Evolutionary conservation across 2,888 invertebrate species (phyloP).

Genomic region (Chloromyia formosa): DNA sequence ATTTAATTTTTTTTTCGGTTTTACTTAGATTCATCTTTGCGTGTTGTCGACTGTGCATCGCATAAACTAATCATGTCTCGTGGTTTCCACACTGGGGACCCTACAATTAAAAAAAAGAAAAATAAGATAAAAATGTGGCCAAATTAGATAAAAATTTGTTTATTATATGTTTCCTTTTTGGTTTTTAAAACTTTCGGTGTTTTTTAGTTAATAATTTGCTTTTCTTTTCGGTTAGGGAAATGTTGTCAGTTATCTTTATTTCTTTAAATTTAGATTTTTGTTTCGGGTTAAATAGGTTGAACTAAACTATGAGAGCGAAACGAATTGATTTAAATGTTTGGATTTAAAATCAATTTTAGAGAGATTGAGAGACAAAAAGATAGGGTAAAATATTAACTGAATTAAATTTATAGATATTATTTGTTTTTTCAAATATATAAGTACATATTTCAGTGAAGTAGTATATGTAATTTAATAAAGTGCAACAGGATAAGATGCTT

Average conservation of each 20-base stretch:
- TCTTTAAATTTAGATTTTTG: too few relatives aligned
- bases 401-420: neutral
- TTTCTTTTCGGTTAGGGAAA: constrained; percentile 49
- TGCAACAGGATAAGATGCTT: neutral
- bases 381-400: too few relatives aligned
- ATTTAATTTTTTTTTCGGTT: constrained; percentile 53
- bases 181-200: constrained; percentile 45
- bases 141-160: constrained; percentile 53
- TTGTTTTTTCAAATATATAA: neutral
- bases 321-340: neutral
- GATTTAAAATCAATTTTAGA: too few relatives aligned
- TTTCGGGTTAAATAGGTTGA: neutral
- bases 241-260: too few relatives aligned
- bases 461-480: neutral
- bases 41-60: constrained; percentile 66
- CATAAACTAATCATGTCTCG: constrained; percentile 80
- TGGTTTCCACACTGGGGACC: constrained; percentile 99
- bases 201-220: constrained; percentile 43
- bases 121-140: constrained; percentile 59
- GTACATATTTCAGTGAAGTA: neutral
- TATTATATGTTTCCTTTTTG: constrained; percentile 50
- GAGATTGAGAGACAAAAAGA: too few relatives aligned
- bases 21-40: constrained; percentile 66
- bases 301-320: neutral
- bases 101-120: constrained; percentile 73